These are phyloP conservation scores for Malurus melanocephalus DNA, from an alignment of 2,113 vertebrate genomes.

Conservation along the genomic window DNA sequence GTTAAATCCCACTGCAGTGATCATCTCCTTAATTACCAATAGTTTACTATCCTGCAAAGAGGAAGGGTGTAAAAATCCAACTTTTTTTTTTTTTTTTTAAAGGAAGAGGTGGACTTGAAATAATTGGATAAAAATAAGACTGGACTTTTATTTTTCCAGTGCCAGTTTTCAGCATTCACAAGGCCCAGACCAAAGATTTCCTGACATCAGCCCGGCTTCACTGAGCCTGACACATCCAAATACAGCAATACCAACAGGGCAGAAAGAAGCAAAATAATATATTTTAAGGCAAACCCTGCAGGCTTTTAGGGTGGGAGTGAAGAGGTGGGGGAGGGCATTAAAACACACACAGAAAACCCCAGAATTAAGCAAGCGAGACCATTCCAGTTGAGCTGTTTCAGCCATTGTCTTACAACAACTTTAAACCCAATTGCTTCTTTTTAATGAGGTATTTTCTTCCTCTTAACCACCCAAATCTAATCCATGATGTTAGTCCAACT, in stretches of 20 bases:
- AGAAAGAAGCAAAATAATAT: not conserved
- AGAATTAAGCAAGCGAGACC: constrained; percentile 56
- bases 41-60: not conserved
- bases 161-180: not conserved
- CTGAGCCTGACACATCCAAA: not conserved
- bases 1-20: not conserved
- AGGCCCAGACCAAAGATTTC: not conserved
- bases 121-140: not conserved
- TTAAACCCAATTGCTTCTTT: constrained; percentile 61
- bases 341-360: constrained; percentile 31
- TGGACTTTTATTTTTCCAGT: not conserved
- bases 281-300: not conserved
- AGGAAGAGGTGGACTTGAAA: not conserved
- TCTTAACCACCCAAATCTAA: constrained; percentile 64
- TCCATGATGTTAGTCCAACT: constrained; percentile 60
- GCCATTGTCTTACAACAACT: constrained; percentile 63
- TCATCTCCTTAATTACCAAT: not conserved
- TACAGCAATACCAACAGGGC: not conserved
- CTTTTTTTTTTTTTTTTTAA: not conserved
- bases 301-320: not conserved
- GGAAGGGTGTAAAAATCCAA: not conserved
- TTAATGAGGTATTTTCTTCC: constrained; percentile 69
- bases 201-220: not conserved
- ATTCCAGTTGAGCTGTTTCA: constrained; percentile 63
- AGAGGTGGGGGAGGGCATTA: constrained; percentile 42